phyloP scores from a whole-genome alignment of 1,140 invertebrate species.

The Stegodyphus dumicola region DNA sequence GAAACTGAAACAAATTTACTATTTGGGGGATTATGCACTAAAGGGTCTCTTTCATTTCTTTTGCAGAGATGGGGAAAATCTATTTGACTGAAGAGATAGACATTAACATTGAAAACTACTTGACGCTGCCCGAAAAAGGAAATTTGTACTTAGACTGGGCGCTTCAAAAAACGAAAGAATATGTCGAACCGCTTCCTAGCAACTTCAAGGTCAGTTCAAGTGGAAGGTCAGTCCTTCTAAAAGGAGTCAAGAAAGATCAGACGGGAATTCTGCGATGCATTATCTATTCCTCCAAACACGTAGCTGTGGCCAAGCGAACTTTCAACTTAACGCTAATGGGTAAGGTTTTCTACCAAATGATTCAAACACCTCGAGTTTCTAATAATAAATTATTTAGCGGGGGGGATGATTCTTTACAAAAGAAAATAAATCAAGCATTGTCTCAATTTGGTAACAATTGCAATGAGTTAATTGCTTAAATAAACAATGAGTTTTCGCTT shows the following conservation, averaged over 20 bases:
- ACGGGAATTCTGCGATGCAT: not conserved
- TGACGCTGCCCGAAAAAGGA: conserved; percentile 15
- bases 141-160: conserved; percentile 22
- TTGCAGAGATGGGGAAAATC: conserved; percentile 36
- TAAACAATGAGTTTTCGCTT: too few species aligned
- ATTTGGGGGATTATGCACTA: too few species aligned
- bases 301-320: conserved; percentile 7
- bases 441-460: too few species aligned
- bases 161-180: not conserved
- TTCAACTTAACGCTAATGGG: conserved; percentile 6
- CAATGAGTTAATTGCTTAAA: too few species aligned
- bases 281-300: conserved; percentile 26
- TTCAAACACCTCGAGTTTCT: too few species aligned
- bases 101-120: conserved; percentile 50
- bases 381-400: too few species aligned
- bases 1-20: too few species aligned
- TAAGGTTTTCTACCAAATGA: not conserved
- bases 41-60: not conserved
- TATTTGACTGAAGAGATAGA: conserved; percentile 34
- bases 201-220: conserved; percentile 39
- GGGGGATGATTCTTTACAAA: too few species aligned
- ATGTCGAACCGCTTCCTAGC: not conserved
- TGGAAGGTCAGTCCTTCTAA: conserved; percentile 9
- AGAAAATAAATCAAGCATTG: too few species aligned
- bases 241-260: conserved; percentile 4